Base-by-base conservation (phyloP, 2,113 vertebrate species). In the Madoqua kirkii region DNA sequence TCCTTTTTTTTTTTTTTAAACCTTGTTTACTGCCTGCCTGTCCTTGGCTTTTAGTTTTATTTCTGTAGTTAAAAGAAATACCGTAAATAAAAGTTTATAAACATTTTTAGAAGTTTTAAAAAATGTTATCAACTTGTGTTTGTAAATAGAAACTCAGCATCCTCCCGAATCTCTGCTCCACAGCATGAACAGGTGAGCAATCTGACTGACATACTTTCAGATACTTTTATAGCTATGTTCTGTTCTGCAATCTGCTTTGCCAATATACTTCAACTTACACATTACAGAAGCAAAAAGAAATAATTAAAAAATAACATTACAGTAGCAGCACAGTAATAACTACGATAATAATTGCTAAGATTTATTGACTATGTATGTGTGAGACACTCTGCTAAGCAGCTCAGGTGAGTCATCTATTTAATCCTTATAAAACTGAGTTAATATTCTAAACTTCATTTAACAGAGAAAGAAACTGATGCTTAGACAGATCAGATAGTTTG, bases 41-140 rank as follows among this genome's bases (percentile, higher is more conserved):
- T 15, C 52, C 33, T n/a, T 27, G 6, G 21, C 54, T 83, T 89
- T 62, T 36, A 82, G 25, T 74, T 81, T 92, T 54, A 78, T 71
- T 85, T 95, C 48, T 97, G 31, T 87, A 95, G 82, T 54, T 45
- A 45, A 54, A 97, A 88, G 10, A 76, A 89, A 81, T 25, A n/a
- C 16, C 60, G 43, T 78, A 54, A 92, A 85, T 11, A 71, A 50
- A 50, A 36, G 36, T 31, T 88, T 88, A 85, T 36, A 40, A 83
- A 83, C 21, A 36, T 83, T 40, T 83, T 78, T 45, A 57, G 25
- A 83, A 27, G 17, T 67, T 67, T 54, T 54, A 40, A 31, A 54
- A 91, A 83, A 62, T 13, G 13, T 52, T 60, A 59, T 55, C 71
- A 84, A 76, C 62, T 54, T 87, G 15, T 74, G 15, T 45, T 91